A percentile compares a stretch with the other conserved stretches of the same genome.
phyloP scores from a whole-genome alignment of 35 echinoderm and acorn worm species.

The Apostichopus parvimensis region DNA sequence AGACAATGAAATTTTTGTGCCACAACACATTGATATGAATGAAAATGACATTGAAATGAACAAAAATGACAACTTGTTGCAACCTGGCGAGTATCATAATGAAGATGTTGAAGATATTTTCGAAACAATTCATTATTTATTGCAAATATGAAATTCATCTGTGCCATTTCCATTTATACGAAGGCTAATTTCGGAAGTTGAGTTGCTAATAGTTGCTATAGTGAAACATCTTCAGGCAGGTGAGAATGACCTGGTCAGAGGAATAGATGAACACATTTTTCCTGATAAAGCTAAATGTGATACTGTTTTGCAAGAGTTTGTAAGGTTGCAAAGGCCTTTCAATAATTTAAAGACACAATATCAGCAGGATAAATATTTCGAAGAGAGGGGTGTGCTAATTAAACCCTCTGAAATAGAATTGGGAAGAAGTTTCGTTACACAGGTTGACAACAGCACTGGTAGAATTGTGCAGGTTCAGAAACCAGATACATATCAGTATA shows the following conservation, averaged over 20 bases:
- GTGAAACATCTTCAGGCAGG: background rate
- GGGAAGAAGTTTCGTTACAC: background rate
- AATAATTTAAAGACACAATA: slow-evolving; percentile 9
- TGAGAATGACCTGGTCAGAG: background rate
- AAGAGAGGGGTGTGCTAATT: slow-evolving; percentile 22
- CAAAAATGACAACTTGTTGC: background rate
- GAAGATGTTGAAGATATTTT: background rate
- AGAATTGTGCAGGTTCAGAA: background rate
- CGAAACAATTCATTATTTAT: background rate
- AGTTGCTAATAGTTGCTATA: background rate
- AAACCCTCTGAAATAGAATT: slow-evolving; percentile 20
- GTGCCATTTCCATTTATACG: background rate
- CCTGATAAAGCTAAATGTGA: background rate
- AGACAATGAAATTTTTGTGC: background rate
- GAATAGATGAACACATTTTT: background rate
- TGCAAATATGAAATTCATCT: slow-evolving; percentile 5
- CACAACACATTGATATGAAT: too few species aligned
- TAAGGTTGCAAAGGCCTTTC: background rate
- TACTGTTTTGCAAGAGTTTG: slow-evolving; percentile 5
- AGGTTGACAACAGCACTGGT: background rate
- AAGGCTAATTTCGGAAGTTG: slow-evolving; percentile 26
- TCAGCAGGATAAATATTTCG: slow-evolving; percentile 44
- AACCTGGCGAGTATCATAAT: background rate
- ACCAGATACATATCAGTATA: slow-evolving; percentile 19
- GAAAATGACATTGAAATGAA: background rate